A percentile compares a stretch with the other conserved stretches of the same genome.
These are phyloP conservation scores for Rhamphomyia laevipes DNA, from an alignment of 2,888 invertebrate genomes.

Conservation along the genomic window DNA sequence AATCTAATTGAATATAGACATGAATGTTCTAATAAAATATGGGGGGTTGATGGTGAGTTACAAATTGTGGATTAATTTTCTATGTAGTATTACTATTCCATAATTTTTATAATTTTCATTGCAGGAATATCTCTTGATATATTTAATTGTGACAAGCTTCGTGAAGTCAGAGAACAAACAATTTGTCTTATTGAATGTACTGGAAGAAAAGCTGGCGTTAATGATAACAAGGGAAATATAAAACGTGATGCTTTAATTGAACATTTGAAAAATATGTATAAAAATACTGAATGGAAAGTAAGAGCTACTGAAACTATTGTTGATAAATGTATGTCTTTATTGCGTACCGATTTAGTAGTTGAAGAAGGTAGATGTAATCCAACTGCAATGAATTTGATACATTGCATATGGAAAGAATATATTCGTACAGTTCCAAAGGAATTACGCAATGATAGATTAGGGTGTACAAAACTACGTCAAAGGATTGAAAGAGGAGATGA, in stretches of 20 bases:
- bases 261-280: slow-evolving; percentile 14
- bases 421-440: slow-evolving; percentile 20
- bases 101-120: slow-evolving; percentile 1
- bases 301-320: slow-evolving; percentile 16
- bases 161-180: slow-evolving; percentile 17
- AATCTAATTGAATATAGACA: slow-evolving; percentile 13
- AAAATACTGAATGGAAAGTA: slow-evolving; percentile 16
- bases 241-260: slow-evolving; percentile 17
- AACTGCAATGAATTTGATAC: slow-evolving; percentile 17
- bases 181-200: slow-evolving; percentile 21
- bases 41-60: slow-evolving; percentile 15
- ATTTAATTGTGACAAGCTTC: slow-evolving; percentile 19
- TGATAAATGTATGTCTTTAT: slow-evolving; percentile 18
- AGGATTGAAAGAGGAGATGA: slow-evolving; percentile 16
- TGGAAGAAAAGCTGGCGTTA: slow-evolving; percentile 15
- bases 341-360: slow-evolving; percentile 7
- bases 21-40: slow-evolving; percentile 16
- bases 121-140: slow-evolving; percentile 18
- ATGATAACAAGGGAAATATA: slow-evolving; percentile 16
- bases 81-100: too few relatives aligned
- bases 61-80: too few relatives aligned
- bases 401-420: slow-evolving; percentile 21
- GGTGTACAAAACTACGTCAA: slow-evolving; percentile 20
- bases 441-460: slow-evolving; percentile 15
- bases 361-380: slow-evolving; percentile 16